These are phyloP conservation scores for Tetropium fuscum DNA, from an alignment of 2,888 invertebrate genomes.

Conservation along the genomic window DNA sequence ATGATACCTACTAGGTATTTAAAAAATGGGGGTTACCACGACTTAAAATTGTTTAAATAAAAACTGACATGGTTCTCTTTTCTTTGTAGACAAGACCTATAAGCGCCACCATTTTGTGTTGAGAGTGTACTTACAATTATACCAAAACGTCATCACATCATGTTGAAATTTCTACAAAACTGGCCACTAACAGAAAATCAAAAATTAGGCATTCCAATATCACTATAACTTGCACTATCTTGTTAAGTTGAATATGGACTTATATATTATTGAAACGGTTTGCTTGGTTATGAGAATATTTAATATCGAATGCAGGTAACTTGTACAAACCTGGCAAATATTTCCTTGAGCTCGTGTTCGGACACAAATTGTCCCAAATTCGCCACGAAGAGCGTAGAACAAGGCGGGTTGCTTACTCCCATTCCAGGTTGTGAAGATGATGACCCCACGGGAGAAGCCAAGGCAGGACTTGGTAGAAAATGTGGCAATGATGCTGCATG, in stretches of 20 bases:
- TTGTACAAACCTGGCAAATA: constrained; percentile 88
- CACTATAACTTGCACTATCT: constrained; percentile 58
- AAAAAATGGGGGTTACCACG: background rate
- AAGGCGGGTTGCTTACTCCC: constrained; percentile 85
- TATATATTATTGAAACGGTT: constrained; percentile 3
- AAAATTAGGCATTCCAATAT: constrained; percentile 39
- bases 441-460: constrained; percentile 90
- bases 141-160: constrained; percentile 46
- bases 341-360: constrained; percentile 98
- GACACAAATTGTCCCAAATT: constrained; percentile 98
- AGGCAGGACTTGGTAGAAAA: constrained; percentile 92
- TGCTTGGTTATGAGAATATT: constrained; percentile 10
- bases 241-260: constrained; percentile 14
- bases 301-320: background rate
- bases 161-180: constrained; percentile 54
- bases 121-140: constrained; percentile 8
- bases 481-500: constrained; percentile 83
- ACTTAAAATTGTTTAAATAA: background rate
- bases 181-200: constrained; percentile 51
- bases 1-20: background rate
- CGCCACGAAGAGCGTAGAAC: constrained; percentile 98
- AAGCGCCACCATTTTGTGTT: constrained; percentile 1
- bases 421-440: constrained; percentile 78
- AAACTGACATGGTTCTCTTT: background rate
- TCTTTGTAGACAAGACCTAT: background rate